Percentiles rank a stretch among this genome's conserved stretches.
These are phyloP conservation scores for Nymphalis polychloros DNA, from an alignment of 2,888 invertebrate genomes.

Conservation along the genomic window DNA sequence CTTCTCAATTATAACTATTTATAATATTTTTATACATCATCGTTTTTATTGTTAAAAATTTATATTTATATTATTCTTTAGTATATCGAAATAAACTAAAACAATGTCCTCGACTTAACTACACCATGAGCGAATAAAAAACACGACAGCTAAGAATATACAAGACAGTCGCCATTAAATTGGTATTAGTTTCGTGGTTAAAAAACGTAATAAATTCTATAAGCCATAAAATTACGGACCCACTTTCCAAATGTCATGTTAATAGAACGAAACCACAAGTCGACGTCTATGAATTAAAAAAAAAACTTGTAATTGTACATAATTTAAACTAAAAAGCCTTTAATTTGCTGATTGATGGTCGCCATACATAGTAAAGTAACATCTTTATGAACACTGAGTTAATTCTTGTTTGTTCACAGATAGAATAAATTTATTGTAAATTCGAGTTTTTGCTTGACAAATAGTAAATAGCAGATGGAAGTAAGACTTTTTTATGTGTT, in stretches of 20 bases:
- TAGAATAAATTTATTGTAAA: background rate
- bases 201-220: conserved; percentile 19
- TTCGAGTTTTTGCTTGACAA: background rate
- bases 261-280: conserved; percentile 26
- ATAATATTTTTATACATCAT: too few relatives aligned
- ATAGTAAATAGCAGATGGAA: background rate
- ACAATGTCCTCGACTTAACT: background rate
- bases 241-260: conserved; percentile 15
- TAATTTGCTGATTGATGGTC: conserved; percentile 39
- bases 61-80: background rate
- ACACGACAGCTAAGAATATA: background rate
- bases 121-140: background rate
- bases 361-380: background rate
- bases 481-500: background rate
- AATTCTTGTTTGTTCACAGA: background rate
- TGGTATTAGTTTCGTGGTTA: conserved; percentile 2
- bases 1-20: too few relatives aligned
- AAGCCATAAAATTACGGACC: conserved; percentile 8
- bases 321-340: conserved; percentile 4
- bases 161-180: conserved; percentile 15
- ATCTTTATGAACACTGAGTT: conserved; percentile 9
- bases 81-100: background rate
- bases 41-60: too few relatives aligned
- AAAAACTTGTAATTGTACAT: conserved; percentile 35
- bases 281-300: conserved; percentile 13